A percentile compares a stretch with the other conserved stretches of the same genome.
Evolutionary conservation across 1,140 invertebrate species (phyloP).

Genomic region (Brevipalpus yothersi): DNA sequence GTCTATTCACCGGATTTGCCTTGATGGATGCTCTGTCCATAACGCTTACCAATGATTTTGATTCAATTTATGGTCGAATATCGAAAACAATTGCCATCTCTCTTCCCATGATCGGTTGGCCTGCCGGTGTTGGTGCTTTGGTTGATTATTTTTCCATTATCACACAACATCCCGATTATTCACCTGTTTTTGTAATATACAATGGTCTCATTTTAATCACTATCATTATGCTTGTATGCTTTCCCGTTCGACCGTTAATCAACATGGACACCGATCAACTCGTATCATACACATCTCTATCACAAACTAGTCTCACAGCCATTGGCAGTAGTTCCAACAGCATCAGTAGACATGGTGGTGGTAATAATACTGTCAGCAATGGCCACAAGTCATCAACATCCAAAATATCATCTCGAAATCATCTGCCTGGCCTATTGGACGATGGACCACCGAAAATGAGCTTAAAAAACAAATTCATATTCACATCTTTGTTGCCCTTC

Average conservation of each 20-base stretch:
- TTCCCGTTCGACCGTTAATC: constrained; percentile 6
- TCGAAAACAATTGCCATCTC: background rate
- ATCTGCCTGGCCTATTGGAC: too few species aligned
- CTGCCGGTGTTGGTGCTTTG: constrained; percentile 11
- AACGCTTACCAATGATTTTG: constrained; percentile 11
- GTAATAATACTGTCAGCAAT: background rate
- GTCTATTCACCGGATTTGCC: constrained; percentile 9
- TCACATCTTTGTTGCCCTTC: constrained; percentile 9
- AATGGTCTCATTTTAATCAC: constrained; percentile 11
- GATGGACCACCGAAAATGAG: background rate
- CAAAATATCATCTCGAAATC: background rate
- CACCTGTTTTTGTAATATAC: constrained; percentile 10
- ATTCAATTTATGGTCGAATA: constrained; percentile 11
- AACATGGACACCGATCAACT: background rate
- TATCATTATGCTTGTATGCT: constrained; percentile 8
- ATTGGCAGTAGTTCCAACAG: background rate
- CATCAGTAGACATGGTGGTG: background rate
- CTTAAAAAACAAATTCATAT: background rate
- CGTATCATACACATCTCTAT: background rate
- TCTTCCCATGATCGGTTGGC: constrained; percentile 9
- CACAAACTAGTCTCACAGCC: constrained; percentile 1
- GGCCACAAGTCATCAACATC: background rate
- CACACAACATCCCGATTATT: constrained; percentile 9
- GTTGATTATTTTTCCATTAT: constrained; percentile 10
- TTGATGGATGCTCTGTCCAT: constrained; percentile 13